Evolutionary conservation across 2,888 invertebrate species (phyloP), one percentile per base, ranked within the genome.

Genomic region (Dasypolia templi): DNA sequence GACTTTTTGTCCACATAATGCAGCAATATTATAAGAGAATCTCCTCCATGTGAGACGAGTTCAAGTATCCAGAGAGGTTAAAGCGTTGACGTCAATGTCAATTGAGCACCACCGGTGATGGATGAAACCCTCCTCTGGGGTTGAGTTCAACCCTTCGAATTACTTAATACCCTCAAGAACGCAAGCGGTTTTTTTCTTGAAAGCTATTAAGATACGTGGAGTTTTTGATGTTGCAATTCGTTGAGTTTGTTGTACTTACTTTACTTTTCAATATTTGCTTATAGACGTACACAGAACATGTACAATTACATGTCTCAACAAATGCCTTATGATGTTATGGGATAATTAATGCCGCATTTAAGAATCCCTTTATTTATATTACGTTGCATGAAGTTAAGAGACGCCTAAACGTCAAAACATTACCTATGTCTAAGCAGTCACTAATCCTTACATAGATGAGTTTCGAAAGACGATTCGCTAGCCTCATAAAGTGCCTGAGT

Each of bases 21-120:
- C 44, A 66, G 69, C 61, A 84, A 65, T 72, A 69, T 80, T 56
- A 46, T 12, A 42, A 68, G 55, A 56, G 32, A 46, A 62, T 66
- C 58, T 71, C 39, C 72, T 67, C 79, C 92, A 95, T 95, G 93
- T 94, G 89, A 91, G 76, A 88, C 92, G 68, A 86, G 82, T 83
- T 82, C 88, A 84, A 83, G 72, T 80, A 82, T 79, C 81, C 83
- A 85, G 89, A 85, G 89, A 91, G 94, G 94, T 94, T 95, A 95
- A n/a, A 95, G 92, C 93, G 95, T 93, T 94, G 94, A 95, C 94
- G 92, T 91, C 90, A 89, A 89, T 94, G 95, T 96, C 95, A 95
- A 95, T 95, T 93, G 95, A 94, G 93, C 90, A 91, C 89, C 91
- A 89, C 84, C 79, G 79, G 91, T 96, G 96, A 95, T 95, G 93